Evolutionary conservation across 2,797 vertebrate species (phyloP), one percentile per base, ranked within the genome.

Genomic region (Onychomys leucogaster): DNA sequence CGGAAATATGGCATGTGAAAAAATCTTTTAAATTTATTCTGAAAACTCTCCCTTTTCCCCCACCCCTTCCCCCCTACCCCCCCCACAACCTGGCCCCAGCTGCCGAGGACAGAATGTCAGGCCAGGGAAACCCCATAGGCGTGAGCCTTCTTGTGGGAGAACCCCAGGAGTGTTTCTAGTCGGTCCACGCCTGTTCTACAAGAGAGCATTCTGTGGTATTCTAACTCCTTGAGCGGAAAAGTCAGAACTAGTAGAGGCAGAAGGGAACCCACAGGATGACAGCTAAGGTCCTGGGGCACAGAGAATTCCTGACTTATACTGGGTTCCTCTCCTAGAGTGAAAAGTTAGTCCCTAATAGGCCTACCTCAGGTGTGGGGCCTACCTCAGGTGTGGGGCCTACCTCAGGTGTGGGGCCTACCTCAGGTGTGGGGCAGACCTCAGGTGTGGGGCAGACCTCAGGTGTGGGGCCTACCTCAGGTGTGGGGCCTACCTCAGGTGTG

Each of bases 131-230:
- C 92, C 93, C 83, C 90, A n/a, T 2, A 46, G 92, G 86, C 73
- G 0, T 81, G 75, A 92, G n/a, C 94, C 90, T 94, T 94, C 86
- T 89, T 90, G 67, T 94, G 76, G 61, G 85, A 86, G 25, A 95
- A 73, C 57, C 23, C 43, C 29, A 65, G 29, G 23, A 49, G 32
- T 63, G 19, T 92, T 94, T 95, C 85, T 23, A 92, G 78, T 49
- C 6, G 32, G 0, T 32, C 73, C 63, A 89, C 65, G 14, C 37
- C 34, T 87, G 75, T 69, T 95, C 75, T 75, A 77, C 93, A 92
- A 49, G 43, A 67, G 77, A 88, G 14, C 32, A 76, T 75, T 86
- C 61, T n/a, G 9, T 71, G 46, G 34, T 29, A 63, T 77, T 93
- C 89, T 73, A 94, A 93, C 32, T 82, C 81, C 32, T 88, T 90